Conservation (phyloP, 2,888 invertebrate species). For the Omphaloscelis lunosa region DNA sequence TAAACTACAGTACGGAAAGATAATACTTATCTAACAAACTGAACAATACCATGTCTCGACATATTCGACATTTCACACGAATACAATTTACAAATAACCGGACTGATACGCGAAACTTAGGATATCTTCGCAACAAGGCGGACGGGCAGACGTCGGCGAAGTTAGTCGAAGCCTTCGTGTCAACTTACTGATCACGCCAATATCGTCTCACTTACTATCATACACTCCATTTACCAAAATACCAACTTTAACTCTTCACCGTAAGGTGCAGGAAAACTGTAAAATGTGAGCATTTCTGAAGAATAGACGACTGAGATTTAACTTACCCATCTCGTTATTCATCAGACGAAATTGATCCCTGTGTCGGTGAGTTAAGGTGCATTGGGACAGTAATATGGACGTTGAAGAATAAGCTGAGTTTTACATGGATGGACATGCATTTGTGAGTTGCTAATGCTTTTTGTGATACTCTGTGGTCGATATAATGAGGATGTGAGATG, state of each 20-base stretch:
- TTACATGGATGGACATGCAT: constrained; percentile 65
- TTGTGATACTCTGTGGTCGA: constrained; percentile 27
- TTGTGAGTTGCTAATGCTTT: constrained; percentile 42
- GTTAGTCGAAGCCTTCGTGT: constrained; percentile 82
- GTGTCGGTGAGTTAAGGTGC: constrained; percentile 18
- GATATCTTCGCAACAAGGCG: constrained; percentile 71
- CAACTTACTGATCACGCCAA: constrained; percentile 86
- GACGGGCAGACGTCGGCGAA: constrained; percentile 80
- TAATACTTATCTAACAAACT: neutral
- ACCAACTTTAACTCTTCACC: constrained; percentile 28
- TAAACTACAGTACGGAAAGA: neutral
- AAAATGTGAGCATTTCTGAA: constrained; percentile 11
- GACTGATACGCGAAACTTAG: constrained; percentile 68
- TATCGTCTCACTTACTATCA: constrained; percentile 67
- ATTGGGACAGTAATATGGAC: neutral
- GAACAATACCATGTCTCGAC: constrained; percentile 42
- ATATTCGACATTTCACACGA: constrained; percentile 62
- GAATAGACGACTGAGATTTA: constrained; percentile 32
- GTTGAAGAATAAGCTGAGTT: constrained; percentile 57
- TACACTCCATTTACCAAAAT: constrained; percentile 27
- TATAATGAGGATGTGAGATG: constrained; percentile 22
- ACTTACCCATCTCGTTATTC: neutral
- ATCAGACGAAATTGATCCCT: constrained; percentile 32
- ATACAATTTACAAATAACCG: constrained; percentile 72
- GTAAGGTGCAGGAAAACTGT: constrained; percentile 8